These are phyloP conservation scores for Chrysolina oricalcia DNA, from an alignment of 2,888 invertebrate species.

Conservation along the genomic window DNA sequence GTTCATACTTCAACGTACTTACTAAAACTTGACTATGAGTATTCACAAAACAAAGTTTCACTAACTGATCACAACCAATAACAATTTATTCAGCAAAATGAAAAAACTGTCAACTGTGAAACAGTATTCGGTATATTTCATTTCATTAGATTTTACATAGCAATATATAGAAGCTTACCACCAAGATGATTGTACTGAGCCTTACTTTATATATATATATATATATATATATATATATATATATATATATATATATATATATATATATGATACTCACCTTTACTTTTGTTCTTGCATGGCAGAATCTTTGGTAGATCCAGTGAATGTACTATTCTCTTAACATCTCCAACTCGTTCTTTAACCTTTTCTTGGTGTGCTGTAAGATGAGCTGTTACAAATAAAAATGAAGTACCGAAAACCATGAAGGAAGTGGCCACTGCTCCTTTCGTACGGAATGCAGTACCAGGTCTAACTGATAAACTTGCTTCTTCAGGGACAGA, in stretches of 20 bases:
- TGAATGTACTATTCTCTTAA: slow-evolving; percentile 86
- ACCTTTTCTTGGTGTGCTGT: slow-evolving; percentile 94
- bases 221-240: too few species aligned
- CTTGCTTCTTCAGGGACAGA: slow-evolving; percentile 92
- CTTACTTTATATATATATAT: not conserved
- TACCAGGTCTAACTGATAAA: slow-evolving; percentile 91
- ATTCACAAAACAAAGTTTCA: slow-evolving; percentile 32
- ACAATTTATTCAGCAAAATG: not conserved
- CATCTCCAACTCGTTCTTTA: slow-evolving; percentile 89
- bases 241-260: too few species aligned
- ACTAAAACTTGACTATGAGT: slow-evolving; percentile 32
- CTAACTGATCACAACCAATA: slow-evolving; percentile 23
- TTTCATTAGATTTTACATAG: too few species aligned
- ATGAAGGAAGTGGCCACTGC: slow-evolving; percentile 94
- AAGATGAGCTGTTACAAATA: slow-evolving; percentile 96
- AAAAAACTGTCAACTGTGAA: too few species aligned
- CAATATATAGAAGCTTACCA: too few species aligned
- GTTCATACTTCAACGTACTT: slow-evolving; percentile 45
- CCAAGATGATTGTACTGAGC: not conserved
- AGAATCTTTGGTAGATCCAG: slow-evolving; percentile 88
- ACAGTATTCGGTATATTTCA: too few species aligned
- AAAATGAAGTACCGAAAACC: slow-evolving; percentile 94
- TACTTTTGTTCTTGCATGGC: slow-evolving; percentile 83
- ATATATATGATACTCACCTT: slow-evolving; percentile 73
- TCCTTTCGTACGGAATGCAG: slow-evolving; percentile 94